Evolutionary conservation across 2,113 vertebrate species (phyloP), one percentile per base, ranked within the genome.

Genomic region (Dunckerocampus dactyliophorus): DNA sequence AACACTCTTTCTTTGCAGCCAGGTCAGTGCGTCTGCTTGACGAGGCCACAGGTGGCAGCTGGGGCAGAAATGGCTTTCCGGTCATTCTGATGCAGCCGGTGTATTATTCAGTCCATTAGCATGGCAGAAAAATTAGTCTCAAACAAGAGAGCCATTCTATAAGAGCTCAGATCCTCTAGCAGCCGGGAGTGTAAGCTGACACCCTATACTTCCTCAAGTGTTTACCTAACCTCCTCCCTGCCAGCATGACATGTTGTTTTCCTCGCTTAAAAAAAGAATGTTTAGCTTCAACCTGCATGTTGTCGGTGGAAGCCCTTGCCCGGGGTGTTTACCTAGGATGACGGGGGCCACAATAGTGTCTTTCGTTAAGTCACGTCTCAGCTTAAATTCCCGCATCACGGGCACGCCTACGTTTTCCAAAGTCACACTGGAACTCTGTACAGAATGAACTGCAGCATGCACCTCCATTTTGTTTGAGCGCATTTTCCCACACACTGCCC

Each of bases 91-190:
- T 85, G 84, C 86, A 80, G 81, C 82, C 78, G 79, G 86, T 88
- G 87, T 84, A 87, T 88, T 88, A 88, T 88, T 88, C 85, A 88
- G 84, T 85, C 85, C 87, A 88, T 88, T 88, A 88, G 85, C 85
- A 79, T 86, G 82, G 86, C 81, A 77, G 78, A 86, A 88, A 39
- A 85, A 87, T 87, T 72, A 87, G 85, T 86, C 81, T 86, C 85
- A 84, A 82, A 88, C 87, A 88, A 88, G 82, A 86, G 82, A 84
- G 84, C 81, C 87, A 77, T 86, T 87, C 87, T 85, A 82, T 87
- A 81, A 82, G 84, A 83, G 87, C 85, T 86, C 85, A 87, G 83
- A 88, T 82, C 75, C 76, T 74, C 74, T 69, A 70, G 67, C 75
- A 73, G 81, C 71, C 77, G 5, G 52, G 62, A 11, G 67, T 15